Evolutionary conservation across 2,797 vertebrate genomes (phyloP).

Genomic region (Melanotaenia maccullochi): DNA sequence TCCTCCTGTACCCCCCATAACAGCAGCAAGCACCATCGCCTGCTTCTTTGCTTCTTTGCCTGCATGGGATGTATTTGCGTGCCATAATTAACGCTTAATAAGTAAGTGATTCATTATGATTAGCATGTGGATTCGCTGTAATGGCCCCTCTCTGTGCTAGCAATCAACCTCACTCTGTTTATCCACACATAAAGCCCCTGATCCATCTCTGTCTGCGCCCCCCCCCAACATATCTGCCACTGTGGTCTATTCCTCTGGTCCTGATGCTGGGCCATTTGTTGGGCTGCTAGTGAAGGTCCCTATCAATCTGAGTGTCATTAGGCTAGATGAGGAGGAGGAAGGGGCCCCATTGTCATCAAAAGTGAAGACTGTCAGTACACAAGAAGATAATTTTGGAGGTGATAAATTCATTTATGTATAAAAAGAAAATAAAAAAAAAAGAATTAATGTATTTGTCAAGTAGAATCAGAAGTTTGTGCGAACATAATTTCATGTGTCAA

Average conservation of each 20-base stretch:
- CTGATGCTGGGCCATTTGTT: slow-evolving; percentile 79
- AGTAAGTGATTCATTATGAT: slow-evolving; percentile 91
- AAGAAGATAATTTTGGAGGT: slow-evolving; percentile 42
- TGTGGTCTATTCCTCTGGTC: slow-evolving; percentile 74
- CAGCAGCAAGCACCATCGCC: slow-evolving; percentile 62
- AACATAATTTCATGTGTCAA: slow-evolving; percentile 45
- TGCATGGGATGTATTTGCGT: slow-evolving; percentile 83
- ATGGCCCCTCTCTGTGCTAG: slow-evolving; percentile 84
- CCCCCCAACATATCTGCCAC: slow-evolving; percentile 70
- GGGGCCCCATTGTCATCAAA: slow-evolving; percentile 64
- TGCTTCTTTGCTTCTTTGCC: slow-evolving; percentile 64
- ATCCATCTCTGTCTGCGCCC: slow-evolving; percentile 83
- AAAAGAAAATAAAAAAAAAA: slow-evolving; percentile 9
- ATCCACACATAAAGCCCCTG: slow-evolving; percentile 73
- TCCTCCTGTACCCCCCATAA: slow-evolving; percentile 64
- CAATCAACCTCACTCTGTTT: slow-evolving; percentile 85
- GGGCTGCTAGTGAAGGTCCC: slow-evolving; percentile 70
- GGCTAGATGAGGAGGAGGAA: slow-evolving; percentile 52
- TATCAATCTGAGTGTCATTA: slow-evolving; percentile 82
- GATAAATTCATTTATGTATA: slow-evolving; percentile 49
- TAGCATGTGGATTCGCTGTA: slow-evolving; percentile 82
- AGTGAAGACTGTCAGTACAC: slow-evolving; percentile 46
- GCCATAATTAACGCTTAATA: slow-evolving; percentile 88
- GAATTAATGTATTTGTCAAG: slow-evolving; percentile 51
- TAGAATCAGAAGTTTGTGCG: slow-evolving; percentile 39